These are phyloP conservation scores for Macropodus opercularis DNA, from an alignment of 2,797 vertebrate genomes.

Conservation along the genomic window DNA sequence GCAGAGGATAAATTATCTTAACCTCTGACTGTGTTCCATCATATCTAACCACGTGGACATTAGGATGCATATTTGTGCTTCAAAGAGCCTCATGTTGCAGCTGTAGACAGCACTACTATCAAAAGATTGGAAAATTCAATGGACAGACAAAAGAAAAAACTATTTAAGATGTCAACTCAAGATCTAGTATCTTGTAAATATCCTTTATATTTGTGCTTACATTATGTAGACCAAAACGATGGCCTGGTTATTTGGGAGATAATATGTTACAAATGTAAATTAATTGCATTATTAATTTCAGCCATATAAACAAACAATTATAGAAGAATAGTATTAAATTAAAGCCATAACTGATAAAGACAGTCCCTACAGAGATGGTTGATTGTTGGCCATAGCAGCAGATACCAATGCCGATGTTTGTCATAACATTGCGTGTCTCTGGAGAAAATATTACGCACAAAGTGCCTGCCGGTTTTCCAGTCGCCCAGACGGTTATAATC, in stretches of 20 bases:
- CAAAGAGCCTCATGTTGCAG: too few species aligned
- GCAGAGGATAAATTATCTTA: background rate
- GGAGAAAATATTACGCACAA: conserved; percentile 18
- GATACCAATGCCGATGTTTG: background rate
- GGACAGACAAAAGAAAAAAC: too few species aligned
- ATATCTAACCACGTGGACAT: background rate
- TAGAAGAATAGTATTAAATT: too few species aligned
- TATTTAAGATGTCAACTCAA: background rate
- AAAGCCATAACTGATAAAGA: too few species aligned
- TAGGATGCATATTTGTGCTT: background rate
- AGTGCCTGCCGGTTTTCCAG: conserved; percentile 36
- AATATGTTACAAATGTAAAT: background rate
- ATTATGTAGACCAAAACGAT: background rate
- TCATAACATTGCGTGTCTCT: background rate
- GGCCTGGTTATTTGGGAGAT: background rate
- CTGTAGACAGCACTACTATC: too few species aligned
- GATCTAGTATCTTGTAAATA: background rate
- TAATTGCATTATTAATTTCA: too few species aligned
- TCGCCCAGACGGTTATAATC: conserved; percentile 74
- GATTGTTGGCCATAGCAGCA: background rate
- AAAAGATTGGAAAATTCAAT: too few species aligned
- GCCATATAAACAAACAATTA: too few species aligned
- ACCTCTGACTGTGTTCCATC: background rate
- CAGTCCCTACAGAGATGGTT: background rate
- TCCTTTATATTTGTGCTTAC: background rate